These are phyloP conservation scores for Himalopsyche japonica DNA, from an alignment of 2,888 invertebrate genomes.

Conservation along the genomic window DNA sequence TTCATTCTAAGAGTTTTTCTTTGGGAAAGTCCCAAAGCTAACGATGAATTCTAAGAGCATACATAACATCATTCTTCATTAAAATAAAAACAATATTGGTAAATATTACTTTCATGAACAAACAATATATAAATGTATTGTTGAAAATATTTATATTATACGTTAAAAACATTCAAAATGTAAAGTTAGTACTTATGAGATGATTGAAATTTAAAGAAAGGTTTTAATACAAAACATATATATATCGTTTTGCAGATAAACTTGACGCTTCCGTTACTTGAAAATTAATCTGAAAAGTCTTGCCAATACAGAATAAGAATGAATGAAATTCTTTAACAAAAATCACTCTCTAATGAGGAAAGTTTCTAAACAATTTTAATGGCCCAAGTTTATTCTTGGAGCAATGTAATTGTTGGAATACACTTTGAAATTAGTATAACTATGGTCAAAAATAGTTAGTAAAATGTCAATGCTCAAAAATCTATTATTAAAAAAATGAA, in stretches of 20 bases:
- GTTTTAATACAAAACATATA: background rate
- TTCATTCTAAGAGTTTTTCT: too few relatives aligned
- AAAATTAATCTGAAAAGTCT: background rate
- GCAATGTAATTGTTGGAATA: background rate
- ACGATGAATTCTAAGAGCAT: too few relatives aligned
- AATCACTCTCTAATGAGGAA: background rate
- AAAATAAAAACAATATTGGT: too few relatives aligned
- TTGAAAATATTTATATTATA: too few relatives aligned
- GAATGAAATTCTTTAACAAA: background rate
- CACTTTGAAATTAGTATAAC: too few relatives aligned
- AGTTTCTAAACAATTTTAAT: background rate
- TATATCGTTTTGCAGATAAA: background rate
- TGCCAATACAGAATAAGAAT: background rate
- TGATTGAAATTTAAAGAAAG: background rate
- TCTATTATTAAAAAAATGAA: too few relatives aligned
- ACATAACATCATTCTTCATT: too few relatives aligned
- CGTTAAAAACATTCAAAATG: background rate
- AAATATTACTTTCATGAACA: too few relatives aligned
- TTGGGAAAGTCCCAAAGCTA: too few relatives aligned
- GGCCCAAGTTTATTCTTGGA: background rate
- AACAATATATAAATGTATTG: too few relatives aligned
- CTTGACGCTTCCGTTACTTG: background rate
- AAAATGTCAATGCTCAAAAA: too few relatives aligned
- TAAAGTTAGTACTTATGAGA: background rate
- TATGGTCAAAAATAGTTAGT: too few relatives aligned